A percentile compares a stretch with the other conserved stretches of the same genome.
Conservation (phyloP, 92 coral and sea anemone genomes). For the Epizoanthus stellaris region DNA sequence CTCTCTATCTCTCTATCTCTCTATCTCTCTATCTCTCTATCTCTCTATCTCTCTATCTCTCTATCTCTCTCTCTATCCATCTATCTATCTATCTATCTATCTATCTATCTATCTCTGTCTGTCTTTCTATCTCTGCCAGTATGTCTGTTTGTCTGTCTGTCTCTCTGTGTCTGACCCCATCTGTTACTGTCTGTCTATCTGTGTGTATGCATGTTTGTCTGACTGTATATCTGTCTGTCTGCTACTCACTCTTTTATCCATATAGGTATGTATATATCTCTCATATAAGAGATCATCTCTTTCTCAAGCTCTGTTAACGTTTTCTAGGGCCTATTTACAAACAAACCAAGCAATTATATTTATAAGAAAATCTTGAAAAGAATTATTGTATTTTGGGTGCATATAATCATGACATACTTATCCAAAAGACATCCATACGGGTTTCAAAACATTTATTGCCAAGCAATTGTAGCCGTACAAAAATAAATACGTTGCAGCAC, state of each 20-base stretch:
- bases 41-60: too few species aligned
- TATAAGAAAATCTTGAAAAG: conserved; percentile 19
- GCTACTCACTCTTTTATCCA: background rate
- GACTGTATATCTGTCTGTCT: background rate
- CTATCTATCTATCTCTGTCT: background rate
- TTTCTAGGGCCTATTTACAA: background rate
- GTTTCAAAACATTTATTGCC: background rate
- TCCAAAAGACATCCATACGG: background rate
- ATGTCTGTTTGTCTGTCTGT: background rate
- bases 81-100: too few species aligned
- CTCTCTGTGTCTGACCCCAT: background rate
- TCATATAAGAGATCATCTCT: background rate
- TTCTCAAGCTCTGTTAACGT: background rate
- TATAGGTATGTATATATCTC: background rate
- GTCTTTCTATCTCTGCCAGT: background rate
- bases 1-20: too few species aligned
- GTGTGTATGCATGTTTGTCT: background rate
- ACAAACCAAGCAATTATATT: conserved; percentile 12
- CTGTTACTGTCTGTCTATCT: background rate
- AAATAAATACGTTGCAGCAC: background rate
- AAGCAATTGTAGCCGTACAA: background rate
- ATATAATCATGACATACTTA: background rate
- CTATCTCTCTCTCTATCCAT: too few species aligned
- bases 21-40: background rate
- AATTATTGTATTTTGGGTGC: conserved; percentile 15